Evolutionary conservation across 2,113 vertebrate genomes (phyloP), one percentile per base, ranked within the genome.

Genomic region (Natator depressus): DNA sequence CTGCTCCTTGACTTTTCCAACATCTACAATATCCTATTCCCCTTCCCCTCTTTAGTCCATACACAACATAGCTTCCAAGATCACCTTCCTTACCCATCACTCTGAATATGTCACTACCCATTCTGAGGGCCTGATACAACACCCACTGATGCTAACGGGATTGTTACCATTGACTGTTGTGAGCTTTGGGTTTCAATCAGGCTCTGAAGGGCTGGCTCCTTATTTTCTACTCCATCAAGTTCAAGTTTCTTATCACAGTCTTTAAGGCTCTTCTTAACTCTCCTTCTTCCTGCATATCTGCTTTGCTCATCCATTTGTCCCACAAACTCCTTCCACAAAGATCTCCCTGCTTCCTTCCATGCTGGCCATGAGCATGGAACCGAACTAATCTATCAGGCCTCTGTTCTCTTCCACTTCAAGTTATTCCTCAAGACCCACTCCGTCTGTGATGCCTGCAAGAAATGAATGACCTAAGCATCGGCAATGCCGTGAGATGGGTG

Each of bases 401-500:
- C 24, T 25, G 2, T 1, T 62, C 24, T 62, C 19, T 90, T 53
- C 5, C 72, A 2, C 53, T 42, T 82, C 2, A 3, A 19, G 1
- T 86, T 2, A 51, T 76, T 8, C 42, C 81, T 57, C 92, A 46
- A 91, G 80, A 80, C 6, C 53, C 91, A 2, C n/a, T 27, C 82
- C n/a, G 25, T 3, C 1, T 86, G 57, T 50, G 46, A 49, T 35
- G 24, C 2, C 50, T 80, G 8, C 1, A 87, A 84, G 88, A 53
- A 57, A 10, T 1, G 0, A 35, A 79, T 9, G 4, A 78, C 22
- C 65, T 10, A 46, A 1, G 3, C 8, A 13, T 50, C 75, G 42
- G 27, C 89, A 55, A 84, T 79, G 29, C 8, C 10, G 6, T 46
- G 24, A 24, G 22, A 76, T 4, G 72, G 38, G 38, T 25, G 24